Evolutionary conservation across 2,888 invertebrate genomes (phyloP).

Genomic region (Epiblema foenella): DNA sequence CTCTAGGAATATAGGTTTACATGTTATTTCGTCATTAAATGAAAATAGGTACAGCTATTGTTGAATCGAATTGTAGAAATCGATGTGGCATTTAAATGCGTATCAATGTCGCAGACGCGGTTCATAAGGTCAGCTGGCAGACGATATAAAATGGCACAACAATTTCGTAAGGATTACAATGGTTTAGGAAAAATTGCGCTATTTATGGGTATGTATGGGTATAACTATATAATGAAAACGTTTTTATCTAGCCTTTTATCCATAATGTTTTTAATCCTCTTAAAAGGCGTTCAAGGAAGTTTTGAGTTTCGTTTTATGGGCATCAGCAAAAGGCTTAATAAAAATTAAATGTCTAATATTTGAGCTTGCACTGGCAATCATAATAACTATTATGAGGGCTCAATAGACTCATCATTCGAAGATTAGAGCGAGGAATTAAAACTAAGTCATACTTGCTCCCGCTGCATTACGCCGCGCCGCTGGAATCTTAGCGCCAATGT

Average conservation of each 20-base stretch:
- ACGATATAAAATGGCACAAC: background rate
- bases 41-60: slow-evolving; percentile 3
- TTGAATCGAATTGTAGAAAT: slow-evolving; percentile 1
- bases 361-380: background rate
- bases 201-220: too few relatives aligned
- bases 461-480: background rate
- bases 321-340: background rate
- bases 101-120: slow-evolving; percentile 4
- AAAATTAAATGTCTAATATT: background rate
- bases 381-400: background rate
- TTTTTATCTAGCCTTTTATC: too few relatives aligned
- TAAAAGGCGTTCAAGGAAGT: too few relatives aligned
- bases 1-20: too few relatives aligned
- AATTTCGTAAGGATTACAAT: slow-evolving; percentile 6
- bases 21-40: background rate
- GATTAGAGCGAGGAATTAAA: background rate
- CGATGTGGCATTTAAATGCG: slow-evolving; percentile 11
- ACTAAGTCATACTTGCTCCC: background rate
- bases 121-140: slow-evolving; percentile 7
- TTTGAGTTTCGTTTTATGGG: too few relatives aligned
- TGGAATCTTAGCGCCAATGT: slow-evolving; percentile 8
- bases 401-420: background rate
- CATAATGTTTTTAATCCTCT: too few relatives aligned
- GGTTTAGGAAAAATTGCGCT: background rate
- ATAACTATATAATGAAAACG: too few relatives aligned